Evolutionary conservation across 2,888 invertebrate species (phyloP).

Genomic region (Brachypterus glaber): DNA sequence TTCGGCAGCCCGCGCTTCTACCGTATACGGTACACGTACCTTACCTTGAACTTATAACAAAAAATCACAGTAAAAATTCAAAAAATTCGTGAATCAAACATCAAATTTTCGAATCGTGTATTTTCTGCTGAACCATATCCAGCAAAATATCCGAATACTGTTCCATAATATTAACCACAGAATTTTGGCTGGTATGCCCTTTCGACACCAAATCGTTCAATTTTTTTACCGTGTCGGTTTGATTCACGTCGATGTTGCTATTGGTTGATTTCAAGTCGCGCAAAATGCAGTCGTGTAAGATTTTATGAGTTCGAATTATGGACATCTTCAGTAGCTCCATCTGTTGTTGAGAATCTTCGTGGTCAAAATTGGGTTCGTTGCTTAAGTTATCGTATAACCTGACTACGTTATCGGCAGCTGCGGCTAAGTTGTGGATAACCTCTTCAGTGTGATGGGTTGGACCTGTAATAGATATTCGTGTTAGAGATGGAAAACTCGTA

Average conservation of each 20-base stretch:
- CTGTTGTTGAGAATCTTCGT: conserved; percentile 28
- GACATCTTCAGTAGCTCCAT: conserved; percentile 47
- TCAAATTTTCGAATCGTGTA: conserved; percentile 36
- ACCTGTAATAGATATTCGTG: too few relatives aligned
- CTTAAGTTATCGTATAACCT: conserved; percentile 56
- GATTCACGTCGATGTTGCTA: conserved; percentile 38
- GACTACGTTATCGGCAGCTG: conserved; percentile 60
- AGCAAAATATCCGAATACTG: conserved; percentile 53
- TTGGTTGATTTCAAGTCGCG: conserved; percentile 36
- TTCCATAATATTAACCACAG: conserved; percentile 50
- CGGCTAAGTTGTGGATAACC: conserved; percentile 50
- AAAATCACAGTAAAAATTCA: background rate
- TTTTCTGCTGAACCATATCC: conserved; percentile 52
- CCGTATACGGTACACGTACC: too few relatives aligned
- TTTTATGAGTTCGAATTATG: conserved; percentile 49
- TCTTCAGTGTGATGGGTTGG: too few relatives aligned
- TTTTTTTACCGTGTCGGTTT: conserved; percentile 44
- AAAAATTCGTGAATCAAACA: conserved; percentile 5
- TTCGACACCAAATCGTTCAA: conserved; percentile 40
- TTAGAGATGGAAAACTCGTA: too few relatives aligned
- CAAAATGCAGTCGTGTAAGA: conserved; percentile 44
- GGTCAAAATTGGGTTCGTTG: conserved; percentile 22
- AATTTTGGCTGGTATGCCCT: conserved; percentile 38
- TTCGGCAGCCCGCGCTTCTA: too few relatives aligned
- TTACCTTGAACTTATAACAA: background rate